phyloP scores from a whole-genome alignment of 2,888 invertebrate genomes.

The Alcis repandata region DNA sequence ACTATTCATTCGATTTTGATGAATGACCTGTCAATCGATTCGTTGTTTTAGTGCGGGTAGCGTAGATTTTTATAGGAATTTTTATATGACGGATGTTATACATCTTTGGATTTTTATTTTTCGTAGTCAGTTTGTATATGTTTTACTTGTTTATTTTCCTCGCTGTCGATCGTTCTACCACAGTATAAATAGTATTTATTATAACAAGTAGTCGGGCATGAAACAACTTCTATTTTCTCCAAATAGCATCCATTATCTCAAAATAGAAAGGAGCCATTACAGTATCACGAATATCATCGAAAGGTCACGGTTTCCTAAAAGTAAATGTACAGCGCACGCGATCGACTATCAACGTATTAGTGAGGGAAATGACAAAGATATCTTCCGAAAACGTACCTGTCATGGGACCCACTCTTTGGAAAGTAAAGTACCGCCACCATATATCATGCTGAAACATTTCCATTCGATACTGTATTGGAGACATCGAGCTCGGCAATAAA shows the following conservation, averaged over 20 bases:
- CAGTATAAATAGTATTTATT: too few species aligned
- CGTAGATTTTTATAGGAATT: too few species aligned
- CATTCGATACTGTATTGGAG: conserved; percentile 39
- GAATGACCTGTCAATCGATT: too few species aligned
- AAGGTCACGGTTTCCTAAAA: conserved; percentile 18
- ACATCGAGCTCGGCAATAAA: conserved; percentile 46
- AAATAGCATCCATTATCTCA: conserved; percentile 17
- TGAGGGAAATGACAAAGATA: conserved; percentile 15
- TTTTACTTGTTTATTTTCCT: too few species aligned
- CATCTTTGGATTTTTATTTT: too few species aligned
- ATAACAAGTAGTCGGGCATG: neutral
- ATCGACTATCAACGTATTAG: conserved; percentile 2
- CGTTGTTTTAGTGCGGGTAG: too few species aligned
- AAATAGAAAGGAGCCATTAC: conserved; percentile 22
- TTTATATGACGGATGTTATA: too few species aligned
- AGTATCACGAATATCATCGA: conserved; percentile 2
- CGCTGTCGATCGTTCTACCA: too few species aligned
- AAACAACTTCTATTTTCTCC: neutral
- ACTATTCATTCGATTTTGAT: too few species aligned
- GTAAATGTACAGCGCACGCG: conserved; percentile 10
- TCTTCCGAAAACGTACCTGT: conserved; percentile 21
- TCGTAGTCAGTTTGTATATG: too few species aligned
- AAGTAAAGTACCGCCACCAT: conserved; percentile 19
- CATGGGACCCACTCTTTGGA: conserved; percentile 17
- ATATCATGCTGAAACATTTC: conserved; percentile 35